Base-by-base conservation (phyloP, 53 echinoderm and acorn worm species). In the Temnopleurus reevesii region DNA sequence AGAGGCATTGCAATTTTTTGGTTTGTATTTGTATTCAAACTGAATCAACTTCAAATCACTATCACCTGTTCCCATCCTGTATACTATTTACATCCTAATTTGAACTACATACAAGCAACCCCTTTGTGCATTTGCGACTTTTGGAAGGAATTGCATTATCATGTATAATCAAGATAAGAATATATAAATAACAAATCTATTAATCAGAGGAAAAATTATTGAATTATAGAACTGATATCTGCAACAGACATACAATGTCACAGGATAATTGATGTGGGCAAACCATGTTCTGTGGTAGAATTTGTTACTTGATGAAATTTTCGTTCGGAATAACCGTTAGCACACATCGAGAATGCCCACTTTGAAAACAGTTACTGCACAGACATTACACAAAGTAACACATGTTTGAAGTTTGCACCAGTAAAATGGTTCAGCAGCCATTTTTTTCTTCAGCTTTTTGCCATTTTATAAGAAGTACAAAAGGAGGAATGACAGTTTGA, bases 91-190 rank as follows among this genome's bases (percentile, higher is more conserved):
- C 71, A 71, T 38, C 36, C 36, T 21, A 71, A 38, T 19, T 5
- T 8, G 15, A 35, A 8, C 71, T 41, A 71, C 5, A 8, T 71
- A 71, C 43, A 71, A 66, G 43, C n/a, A 71, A 71, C 71, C 41
- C 41, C 41, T 71, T 71, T 71, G 71, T 71, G 71, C 71, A 21
- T 41, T 71, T 71, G 71, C 71, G 71, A 71, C 71, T 71, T 63
- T 41, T 41, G 71, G 71, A 63, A 63, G 63, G 63, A 71, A 41
- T 56, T 71, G 38, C 71, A 71, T 71, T 21, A 71, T 21, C 71
- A 71, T 0, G 34, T 31, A 17, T 15, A 13, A 9, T 71, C 41
- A n/a, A n/a, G 71, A 41, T 71, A 64, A 17, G n/a, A n/a, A 71
- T 71, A 71, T 71, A 71, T 36, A 71, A 71, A 41, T 71, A 71